These are phyloP conservation scores for Listrodromus nycthemerus DNA, from an alignment of 2,888 invertebrate genomes.

Conservation along the genomic window DNA sequence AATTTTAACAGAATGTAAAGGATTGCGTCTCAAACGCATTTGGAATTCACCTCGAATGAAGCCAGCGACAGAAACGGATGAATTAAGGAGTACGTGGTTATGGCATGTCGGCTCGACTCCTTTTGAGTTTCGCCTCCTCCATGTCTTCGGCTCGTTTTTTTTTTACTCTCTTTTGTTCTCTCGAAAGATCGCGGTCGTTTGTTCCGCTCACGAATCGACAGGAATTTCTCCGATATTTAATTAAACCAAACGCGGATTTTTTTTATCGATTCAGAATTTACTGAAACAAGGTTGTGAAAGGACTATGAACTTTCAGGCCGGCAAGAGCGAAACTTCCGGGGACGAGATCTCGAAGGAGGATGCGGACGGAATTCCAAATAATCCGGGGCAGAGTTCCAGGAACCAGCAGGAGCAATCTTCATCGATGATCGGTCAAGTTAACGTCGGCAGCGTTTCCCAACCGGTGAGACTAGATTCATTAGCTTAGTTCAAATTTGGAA, in stretches of 20 bases:
- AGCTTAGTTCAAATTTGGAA: background rate
- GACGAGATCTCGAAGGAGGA: background rate
- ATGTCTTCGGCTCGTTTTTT: background rate
- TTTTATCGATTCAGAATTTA: background rate
- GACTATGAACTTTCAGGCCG: constrained; percentile 10
- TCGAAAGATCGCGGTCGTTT: constrained; percentile 5
- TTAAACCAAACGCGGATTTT: background rate
- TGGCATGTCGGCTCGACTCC: constrained; percentile 3
- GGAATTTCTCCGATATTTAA: background rate
- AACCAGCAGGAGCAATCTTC: constrained; percentile 2
- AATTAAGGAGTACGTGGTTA: background rate
- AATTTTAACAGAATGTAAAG: background rate
- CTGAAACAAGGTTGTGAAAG: background rate
- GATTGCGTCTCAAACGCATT: background rate
- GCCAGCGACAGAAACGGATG: background rate
- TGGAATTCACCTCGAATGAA: background rate
- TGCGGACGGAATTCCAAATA: background rate
- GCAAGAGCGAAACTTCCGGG: background rate
- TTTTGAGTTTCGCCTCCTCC: background rate
- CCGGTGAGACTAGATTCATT: background rate
- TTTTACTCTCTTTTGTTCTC: constrained; percentile 1
- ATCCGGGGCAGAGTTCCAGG: background rate
- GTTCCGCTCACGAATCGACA: background rate
- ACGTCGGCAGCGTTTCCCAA: background rate
- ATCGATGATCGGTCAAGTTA: background rate